Evolutionary conservation across 2,113 vertebrate species (phyloP).

Genomic region (Protomyctophum bolini): DNA sequence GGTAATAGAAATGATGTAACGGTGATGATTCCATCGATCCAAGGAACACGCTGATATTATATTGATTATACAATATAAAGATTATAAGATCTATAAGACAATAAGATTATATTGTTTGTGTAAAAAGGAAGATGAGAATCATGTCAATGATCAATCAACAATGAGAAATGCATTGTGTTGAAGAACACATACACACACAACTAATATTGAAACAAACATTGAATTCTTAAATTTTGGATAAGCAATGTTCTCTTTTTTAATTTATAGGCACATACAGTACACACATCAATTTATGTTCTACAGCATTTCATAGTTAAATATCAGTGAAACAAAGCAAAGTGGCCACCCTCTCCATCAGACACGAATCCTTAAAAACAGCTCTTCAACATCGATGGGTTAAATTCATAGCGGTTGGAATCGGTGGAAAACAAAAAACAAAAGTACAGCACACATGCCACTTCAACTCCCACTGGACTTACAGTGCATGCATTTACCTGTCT

Average conservation of each 20-base stretch:
- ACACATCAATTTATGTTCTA: constrained; percentile 49
- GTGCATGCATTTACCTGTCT: constrained; percentile 63
- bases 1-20: too few relatives aligned
- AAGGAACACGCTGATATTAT: too few relatives aligned
- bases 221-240: background rate
- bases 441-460: background rate
- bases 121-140: too few relatives aligned
- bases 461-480: constrained; percentile 56
- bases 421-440: constrained; percentile 30
- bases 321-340: constrained; percentile 60
- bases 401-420: constrained; percentile 36
- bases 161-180: background rate
- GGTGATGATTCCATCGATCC: too few relatives aligned
- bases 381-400: constrained; percentile 13
- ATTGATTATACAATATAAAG: too few relatives aligned
- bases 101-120: too few relatives aligned
- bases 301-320: constrained; percentile 71
- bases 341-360: constrained; percentile 42
- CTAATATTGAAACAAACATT: background rate
- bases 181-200: background rate
- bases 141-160: too few relatives aligned
- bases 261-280: constrained; percentile 45
- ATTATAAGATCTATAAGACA: too few relatives aligned
- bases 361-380: constrained; percentile 19
- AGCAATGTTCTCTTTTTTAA: constrained; percentile 36